These are phyloP conservation scores for Ploceus nigricollis DNA, from an alignment of 2,113 vertebrate species.

Conservation along the genomic window DNA sequence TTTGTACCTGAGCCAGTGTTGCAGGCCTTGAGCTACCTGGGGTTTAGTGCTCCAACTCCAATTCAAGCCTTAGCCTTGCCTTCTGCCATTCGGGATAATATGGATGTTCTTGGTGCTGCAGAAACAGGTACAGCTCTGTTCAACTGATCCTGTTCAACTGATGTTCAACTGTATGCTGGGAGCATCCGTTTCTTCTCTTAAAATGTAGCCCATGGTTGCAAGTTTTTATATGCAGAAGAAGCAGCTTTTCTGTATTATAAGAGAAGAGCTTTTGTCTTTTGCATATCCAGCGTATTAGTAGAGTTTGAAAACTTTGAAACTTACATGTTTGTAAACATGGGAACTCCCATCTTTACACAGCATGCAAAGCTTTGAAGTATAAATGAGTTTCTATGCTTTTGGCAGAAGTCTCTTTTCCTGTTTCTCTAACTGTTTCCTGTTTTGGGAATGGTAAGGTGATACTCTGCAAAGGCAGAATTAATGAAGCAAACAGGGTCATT, in stretches of 20 bases:
- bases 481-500: background rate
- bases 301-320: background rate
- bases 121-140: conserved; percentile 85
- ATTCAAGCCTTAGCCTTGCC: conserved; percentile 90
- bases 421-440: background rate
- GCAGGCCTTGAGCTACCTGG: conserved; percentile 84
- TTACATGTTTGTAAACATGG: background rate
- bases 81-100: conserved; percentile 88
- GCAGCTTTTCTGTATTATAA: background rate
- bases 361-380: background rate
- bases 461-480: background rate
- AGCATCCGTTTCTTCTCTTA: background rate
- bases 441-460: background rate
- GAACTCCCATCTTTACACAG: background rate
- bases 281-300: background rate
- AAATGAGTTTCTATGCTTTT: background rate
- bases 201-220: background rate
- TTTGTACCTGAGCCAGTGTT: conserved; percentile 87
- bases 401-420: background rate
- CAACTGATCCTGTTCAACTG: too few species aligned
- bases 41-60: conserved; percentile 89
- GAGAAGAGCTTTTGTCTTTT: background rate
- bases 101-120: conserved; percentile 93
- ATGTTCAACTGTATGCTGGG: background rate
- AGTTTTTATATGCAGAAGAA: background rate